Conservation (phyloP, 2,888 invertebrate species). For the Clivina fossor region DNA sequence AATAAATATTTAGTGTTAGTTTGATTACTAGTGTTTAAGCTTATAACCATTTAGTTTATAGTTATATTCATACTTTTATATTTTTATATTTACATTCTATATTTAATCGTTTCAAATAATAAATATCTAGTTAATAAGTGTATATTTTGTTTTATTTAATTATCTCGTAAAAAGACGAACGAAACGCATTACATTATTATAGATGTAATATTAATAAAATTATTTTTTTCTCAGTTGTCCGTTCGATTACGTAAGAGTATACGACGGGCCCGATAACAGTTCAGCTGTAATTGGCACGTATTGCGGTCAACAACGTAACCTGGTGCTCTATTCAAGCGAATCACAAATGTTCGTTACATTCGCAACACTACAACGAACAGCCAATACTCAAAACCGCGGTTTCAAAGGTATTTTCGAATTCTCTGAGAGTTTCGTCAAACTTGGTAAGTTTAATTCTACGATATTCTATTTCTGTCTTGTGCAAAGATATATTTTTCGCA, state of each 20-base stretch:
- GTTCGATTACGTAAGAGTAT: slow-evolving; percentile 96
- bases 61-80: too few species aligned
- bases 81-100: too few species aligned
- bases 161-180: too few species aligned
- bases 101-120: too few species aligned
- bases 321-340: slow-evolving; percentile 93
- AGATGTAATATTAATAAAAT: slow-evolving; percentile 3
- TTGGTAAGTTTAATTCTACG: slow-evolving; percentile 66
- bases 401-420: slow-evolving; percentile 99
- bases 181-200: too few species aligned
- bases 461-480: not conserved
- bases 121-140: too few species aligned
- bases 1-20: too few species aligned
- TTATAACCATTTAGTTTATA: too few species aligned
- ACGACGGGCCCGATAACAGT: slow-evolving; percentile 88
- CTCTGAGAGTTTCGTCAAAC: slow-evolving; percentile 96
- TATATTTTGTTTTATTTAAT: too few species aligned
- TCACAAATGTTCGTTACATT: slow-evolving; percentile 89
- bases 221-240: slow-evolving; percentile 77
- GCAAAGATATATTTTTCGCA: slow-evolving; percentile 51
- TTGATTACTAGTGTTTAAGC: too few species aligned
- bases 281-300: slow-evolving; percentile 93
- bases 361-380: slow-evolving; percentile 86
- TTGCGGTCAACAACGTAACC: slow-evolving; percentile 95
- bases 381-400: slow-evolving; percentile 95